Evolutionary conservation across 2,888 invertebrate genomes (phyloP), one percentile per base, ranked within the genome.

Genomic region (Cataglyphis cursor): DNA sequence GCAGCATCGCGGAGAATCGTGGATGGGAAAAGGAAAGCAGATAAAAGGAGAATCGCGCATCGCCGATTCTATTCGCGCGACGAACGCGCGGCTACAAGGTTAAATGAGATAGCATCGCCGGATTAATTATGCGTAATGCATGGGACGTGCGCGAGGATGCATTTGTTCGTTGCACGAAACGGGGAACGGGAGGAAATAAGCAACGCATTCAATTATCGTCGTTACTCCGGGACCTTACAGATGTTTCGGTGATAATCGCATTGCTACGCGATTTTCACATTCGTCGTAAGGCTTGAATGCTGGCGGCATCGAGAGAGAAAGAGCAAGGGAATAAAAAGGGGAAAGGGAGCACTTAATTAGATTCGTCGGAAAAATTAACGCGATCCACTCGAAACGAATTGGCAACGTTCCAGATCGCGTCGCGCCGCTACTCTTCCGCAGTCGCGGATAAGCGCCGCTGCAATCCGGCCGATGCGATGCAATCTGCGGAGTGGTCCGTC

Each of bases 121-220:
- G 91, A 92, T 92, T 92, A 92, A 93, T 92, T 92, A 92, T 92
- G 93, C 92, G 91, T 91, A 92, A 92, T 92, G 93, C 92, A 85
- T 86, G 83, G 87, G 68, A 86, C 73, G 82, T 66, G 75, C 62
- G 78, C 72, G 59, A 38, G 78, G 24, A 44, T 62, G 66, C 76
- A 80, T 48, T 73, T 78, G 85, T 81, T 73, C 61, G 61, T 41
- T 51, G 28, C 65, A 61, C 82, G 70, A 68, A 21, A 21, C 64
- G 70, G 28, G n/a, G 21, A 21, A 12, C 15, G 24, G 62, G 15
- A 31, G 75, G 81, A 64, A 48, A 66, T 48, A 87, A 84, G 86
- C 85, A 87, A 89, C 82, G 88, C 90, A 90, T 92, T 92, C 92
- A 92, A 92, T 92, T 92, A 92, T 91, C 92, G 91, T 92, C 91